Evolutionary conservation across 1,140 invertebrate species (phyloP).

Genomic region (Trichomalopsis sarcophagae): DNA sequence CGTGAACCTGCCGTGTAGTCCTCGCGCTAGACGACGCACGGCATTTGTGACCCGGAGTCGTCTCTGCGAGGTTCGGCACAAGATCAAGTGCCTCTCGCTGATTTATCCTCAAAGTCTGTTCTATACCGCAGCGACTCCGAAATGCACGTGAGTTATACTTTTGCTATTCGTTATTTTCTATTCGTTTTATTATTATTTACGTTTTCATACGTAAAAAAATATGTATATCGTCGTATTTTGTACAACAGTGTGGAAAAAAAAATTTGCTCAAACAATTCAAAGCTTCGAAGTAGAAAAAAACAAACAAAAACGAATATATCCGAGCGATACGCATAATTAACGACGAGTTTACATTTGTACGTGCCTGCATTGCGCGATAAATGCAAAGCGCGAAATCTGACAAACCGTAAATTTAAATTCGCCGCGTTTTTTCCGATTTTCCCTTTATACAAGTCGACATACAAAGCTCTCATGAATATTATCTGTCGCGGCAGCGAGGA

Average conservation of each 20-base stretch:
- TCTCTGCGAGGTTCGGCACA: neutral
- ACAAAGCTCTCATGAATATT: conserved; percentile 25
- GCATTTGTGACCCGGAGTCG: neutral
- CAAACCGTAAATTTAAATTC: conserved; percentile 22
- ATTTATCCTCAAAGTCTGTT: neutral
- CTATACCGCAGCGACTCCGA: neutral
- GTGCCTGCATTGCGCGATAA: neutral
- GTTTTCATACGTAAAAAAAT: neutral
- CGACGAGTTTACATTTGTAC: neutral
- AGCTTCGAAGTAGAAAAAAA: neutral
- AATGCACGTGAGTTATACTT: conserved; percentile 23
- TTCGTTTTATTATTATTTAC: too few relatives aligned
- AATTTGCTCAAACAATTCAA: neutral
- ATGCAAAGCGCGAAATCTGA: neutral
- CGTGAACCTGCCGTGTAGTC: neutral
- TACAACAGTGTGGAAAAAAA: neutral
- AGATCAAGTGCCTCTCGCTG: neutral
- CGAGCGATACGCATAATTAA: neutral
- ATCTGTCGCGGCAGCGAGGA: neutral
- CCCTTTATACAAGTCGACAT: too few relatives aligned
- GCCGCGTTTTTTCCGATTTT: neutral
- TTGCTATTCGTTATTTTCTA: neutral
- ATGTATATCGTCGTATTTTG: neutral
- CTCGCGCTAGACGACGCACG: neutral
- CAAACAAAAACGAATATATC: neutral